Base-by-base conservation (phyloP, 2,113 vertebrate genomes). In the Proteles cristata region DNA sequence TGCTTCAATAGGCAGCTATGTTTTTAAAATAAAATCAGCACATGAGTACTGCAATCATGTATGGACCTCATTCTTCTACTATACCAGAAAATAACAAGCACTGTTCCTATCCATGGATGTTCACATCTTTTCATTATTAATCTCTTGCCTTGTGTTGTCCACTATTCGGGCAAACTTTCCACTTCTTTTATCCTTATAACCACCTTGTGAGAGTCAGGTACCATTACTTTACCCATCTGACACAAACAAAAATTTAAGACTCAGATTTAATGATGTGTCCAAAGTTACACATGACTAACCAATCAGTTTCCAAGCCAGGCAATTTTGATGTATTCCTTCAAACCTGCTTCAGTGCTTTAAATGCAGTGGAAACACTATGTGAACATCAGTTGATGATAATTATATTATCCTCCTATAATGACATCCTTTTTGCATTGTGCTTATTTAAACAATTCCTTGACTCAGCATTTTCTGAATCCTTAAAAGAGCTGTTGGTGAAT, bases 381-480 rank as follows among this genome's bases (percentile, higher is more conserved):
- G 66, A 71, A 77, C 1, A 16, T 68, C 58, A 55, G 58, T 84
- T 39, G 55, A 93, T 94, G 39, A 76, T 50, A 82, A 96, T 88
- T 55, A 94, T 68, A 91, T 82, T 63, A 82, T 45, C 53, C 28
- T 80, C 88, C 33, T 85, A 21, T 83, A 82, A 85, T 58, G 48
- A 90, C n/a, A 87, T 77, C 19, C 53, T 90, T 93, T 68, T 93
- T 68, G 39, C 53, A 65, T 25, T 92, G 7, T 17, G 82, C 80
- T 83, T 94, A 80, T 77, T 95, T 77, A 76, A 90, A 90, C 15
- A 65, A 95, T 77, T 96, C 23, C 66, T 53, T 93, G 50, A 96
- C 53, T 86, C 73, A 93, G 35, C 82, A 96, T 66, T 85, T 94
- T 50, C 43, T 35, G 4, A 95, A 39, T 87, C 23, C 35, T 79